Evolutionary conservation across 2,113 vertebrate genomes (phyloP).

Genomic region (Hippotragus niger): DNA sequence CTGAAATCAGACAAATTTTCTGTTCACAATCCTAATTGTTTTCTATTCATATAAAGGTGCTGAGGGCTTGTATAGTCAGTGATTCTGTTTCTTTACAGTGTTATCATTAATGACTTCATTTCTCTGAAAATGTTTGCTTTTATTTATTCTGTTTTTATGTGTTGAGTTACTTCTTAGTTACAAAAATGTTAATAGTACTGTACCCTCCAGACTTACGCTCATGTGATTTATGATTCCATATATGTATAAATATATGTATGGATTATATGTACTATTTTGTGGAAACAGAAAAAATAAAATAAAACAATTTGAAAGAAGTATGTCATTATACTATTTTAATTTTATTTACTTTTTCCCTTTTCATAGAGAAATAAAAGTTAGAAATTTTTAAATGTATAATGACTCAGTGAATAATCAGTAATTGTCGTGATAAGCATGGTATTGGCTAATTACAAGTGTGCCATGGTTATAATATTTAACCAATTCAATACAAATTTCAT

Average conservation of each 20-base stretch:
- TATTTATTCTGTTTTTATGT: background rate
- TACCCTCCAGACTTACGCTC: background rate
- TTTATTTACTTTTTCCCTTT: conserved; percentile 40
- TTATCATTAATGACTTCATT: background rate
- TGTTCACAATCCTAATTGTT: background rate
- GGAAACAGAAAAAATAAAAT: background rate
- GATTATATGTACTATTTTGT: background rate
- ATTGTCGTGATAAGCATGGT: background rate
- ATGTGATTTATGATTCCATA: background rate
- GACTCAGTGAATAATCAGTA: background rate
- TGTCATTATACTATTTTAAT: background rate
- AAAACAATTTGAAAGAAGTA: background rate
- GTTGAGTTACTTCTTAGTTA: background rate
- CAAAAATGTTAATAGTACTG: background rate
- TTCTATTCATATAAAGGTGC: background rate
- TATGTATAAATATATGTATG: background rate
- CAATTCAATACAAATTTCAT: background rate
- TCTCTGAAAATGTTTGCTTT: background rate
- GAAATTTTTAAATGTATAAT: background rate
- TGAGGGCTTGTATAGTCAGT: rapidly evolving
- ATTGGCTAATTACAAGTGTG: background rate
- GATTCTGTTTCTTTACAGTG: background rate
- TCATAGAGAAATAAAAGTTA: conserved; percentile 58
- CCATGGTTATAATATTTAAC: background rate
- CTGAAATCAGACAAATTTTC: background rate